phyloP scores from a whole-genome alignment of 2,113 vertebrate species.

The Monopterus albus region DNA sequence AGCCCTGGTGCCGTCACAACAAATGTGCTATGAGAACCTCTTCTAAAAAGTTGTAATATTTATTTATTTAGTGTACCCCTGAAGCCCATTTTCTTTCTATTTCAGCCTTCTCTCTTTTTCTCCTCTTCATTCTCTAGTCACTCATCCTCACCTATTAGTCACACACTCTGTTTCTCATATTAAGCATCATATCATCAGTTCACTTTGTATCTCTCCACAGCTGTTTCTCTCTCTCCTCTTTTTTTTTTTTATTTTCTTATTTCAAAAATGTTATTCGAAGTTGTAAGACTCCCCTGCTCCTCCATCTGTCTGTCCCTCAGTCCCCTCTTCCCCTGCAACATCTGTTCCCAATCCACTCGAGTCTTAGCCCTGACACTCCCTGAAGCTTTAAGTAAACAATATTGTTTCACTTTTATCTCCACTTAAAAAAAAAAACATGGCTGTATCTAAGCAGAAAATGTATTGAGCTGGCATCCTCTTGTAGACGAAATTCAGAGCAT shows the following conservation, averaged over 20 bases:
- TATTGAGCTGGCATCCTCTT: conserved; percentile 42
- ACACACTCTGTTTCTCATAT: conserved; percentile 22
- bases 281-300: conserved; percentile 22
- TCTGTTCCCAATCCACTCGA: conserved; percentile 23
- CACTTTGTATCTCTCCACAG: conserved; percentile 10
- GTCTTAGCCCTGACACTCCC: conserved; percentile 36
- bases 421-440: background rate
- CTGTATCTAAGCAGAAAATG: conserved; percentile 36
- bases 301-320: background rate
- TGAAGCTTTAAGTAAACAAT: conserved; percentile 41
- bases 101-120: conserved; percentile 8
- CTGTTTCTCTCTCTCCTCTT: too few relatives aligned
- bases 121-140: background rate
- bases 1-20: conserved; percentile 35
- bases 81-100: conserved; percentile 4
- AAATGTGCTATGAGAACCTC: conserved; percentile 22
- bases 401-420: background rate
- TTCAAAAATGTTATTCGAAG: conserved; percentile 15
- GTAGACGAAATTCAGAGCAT: conserved; percentile 41
- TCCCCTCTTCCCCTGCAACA: background rate
- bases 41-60: conserved; percentile 5
- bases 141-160: conserved; percentile 37
- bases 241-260: conserved; percentile 1
- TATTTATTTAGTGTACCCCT: conserved; percentile 23
- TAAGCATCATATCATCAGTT: conserved; percentile 48